These are phyloP conservation scores for Arothron firmamentum DNA, from an alignment of 2,113 vertebrate genomes.

Conservation along the genomic window DNA sequence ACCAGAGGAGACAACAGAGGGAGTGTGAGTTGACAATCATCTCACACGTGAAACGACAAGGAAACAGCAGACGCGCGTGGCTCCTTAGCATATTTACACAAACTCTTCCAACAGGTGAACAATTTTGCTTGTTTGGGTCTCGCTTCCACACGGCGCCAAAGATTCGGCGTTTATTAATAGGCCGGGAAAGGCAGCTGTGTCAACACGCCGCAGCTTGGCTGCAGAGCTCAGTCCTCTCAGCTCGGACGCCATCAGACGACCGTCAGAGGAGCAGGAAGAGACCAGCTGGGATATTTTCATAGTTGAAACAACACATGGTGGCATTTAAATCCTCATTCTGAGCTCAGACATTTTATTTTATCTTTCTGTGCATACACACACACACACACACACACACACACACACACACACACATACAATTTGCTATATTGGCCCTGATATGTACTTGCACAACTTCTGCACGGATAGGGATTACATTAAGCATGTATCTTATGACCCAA, in stretches of 20 bases:
- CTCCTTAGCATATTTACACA: neutral
- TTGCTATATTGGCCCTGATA: too few species aligned
- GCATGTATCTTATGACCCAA: too few species aligned
- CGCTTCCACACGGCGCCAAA: constrained; percentile 52
- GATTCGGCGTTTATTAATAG: constrained; percentile 59
- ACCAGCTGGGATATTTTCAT: constrained; percentile 57
- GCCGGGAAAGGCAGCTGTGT: constrained; percentile 64
- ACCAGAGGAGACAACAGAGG: neutral
- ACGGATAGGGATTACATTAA: too few species aligned
- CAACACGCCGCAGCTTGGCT: constrained; percentile 47
- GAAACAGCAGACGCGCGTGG: neutral
- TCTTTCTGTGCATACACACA: constrained; percentile 31
- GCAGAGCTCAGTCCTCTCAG: constrained; percentile 28
- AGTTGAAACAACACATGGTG: constrained; percentile 67
- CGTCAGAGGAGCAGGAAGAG: constrained; percentile 53
- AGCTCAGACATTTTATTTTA: constrained; percentile 38
- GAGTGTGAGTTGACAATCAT: constrained; percentile 6
- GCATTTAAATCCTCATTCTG: constrained; percentile 61
- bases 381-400: constrained; percentile 32
- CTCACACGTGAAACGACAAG: too few species aligned
- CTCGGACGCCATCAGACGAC: constrained; percentile 35
- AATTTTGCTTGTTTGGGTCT: constrained; percentile 41
- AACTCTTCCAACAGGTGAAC: constrained; percentile 22
- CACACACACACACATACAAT: constrained; percentile 35
- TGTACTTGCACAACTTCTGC: too few species aligned